Base-by-base conservation (phyloP, 1,140 invertebrate species). In the Leptinotarsa texana region DNA sequence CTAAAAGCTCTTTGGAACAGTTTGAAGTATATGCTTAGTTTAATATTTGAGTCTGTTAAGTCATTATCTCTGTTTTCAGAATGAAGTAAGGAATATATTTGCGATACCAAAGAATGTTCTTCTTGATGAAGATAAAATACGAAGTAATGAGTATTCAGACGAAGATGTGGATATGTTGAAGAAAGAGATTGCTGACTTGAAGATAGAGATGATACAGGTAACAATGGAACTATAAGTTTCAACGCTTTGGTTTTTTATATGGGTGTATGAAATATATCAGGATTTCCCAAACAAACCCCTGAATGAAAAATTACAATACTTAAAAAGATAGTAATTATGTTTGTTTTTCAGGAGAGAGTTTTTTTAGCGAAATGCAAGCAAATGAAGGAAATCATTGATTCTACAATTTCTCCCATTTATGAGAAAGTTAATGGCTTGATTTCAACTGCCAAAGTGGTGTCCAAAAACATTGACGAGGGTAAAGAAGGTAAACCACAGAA, bases 21-120 rank as follows among this genome's bases (percentile, higher is more conserved):
- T 65, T 24, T 65, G 63, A 24, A 24, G 24, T 65, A 42, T 42
- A 42, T 42, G 8, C 33, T 42, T 11, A 42, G 8, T 42, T 42
- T 42, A 8, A 42, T 42, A 42, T 42, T 42, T 11, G 33, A 2
- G 8, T 42, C 33, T 42, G 33, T 42, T 8, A 11, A 42, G 8
- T 11, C 33, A 42, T 8, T 4, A 57, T n/a, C 17, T 18, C n/a
- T 57, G n/a, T 17, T 65, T 73, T 47, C 27, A 73, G 71, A 33
- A 63, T 63, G 71, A 73, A 73, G n/a, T 62, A 21, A 73, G 63
- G 63, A 65, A 47, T 0, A 73, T 65, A 42, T 73, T 73, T 65
- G 63, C 61, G 15, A 73, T 73, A 73, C 62, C 71, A 15, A 47
- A 61, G 18, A 73, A 73, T 73, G 62, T 73, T 66, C n/a, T 73